Evolutionary conservation across 2,797 vertebrate species (phyloP).

Genomic region (Lacerta viridis): DNA sequence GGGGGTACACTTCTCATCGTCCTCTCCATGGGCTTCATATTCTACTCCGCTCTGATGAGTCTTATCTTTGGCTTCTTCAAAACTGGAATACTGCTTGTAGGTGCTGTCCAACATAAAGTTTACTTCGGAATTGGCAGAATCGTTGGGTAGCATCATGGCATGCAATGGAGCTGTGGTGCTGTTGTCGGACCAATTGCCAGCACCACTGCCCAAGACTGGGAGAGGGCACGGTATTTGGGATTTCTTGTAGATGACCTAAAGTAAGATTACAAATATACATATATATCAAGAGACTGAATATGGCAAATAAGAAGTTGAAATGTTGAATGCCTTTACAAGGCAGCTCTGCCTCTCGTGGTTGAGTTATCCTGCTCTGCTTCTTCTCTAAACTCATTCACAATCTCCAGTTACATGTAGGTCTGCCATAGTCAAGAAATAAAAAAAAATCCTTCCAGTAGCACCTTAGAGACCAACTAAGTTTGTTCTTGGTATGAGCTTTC

Average conservation of each 20-base stretch:
- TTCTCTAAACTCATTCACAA: no score
- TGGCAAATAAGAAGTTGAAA: not conserved
- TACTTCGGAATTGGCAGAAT: constrained; percentile 73
- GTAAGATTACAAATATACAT: constrained; percentile 30
- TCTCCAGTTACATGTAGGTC: no score
- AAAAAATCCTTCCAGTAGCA: no score
- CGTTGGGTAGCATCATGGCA: constrained; percentile 79
- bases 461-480: no score
- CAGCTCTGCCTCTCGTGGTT: no score
- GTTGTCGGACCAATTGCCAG: constrained; percentile 85
- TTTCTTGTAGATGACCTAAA: constrained; percentile 96
- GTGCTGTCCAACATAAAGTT: constrained; percentile 89
- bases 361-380: no score
- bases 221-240: constrained; percentile 93
- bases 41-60: constrained; percentile 78
- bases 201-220: constrained; percentile 81
- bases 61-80: constrained; percentile 69
- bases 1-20: constrained; percentile 89
- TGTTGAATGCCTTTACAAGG: not conserved
- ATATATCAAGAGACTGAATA: not conserved
- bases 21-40: constrained; percentile 81
- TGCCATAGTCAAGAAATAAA: no score
- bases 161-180: constrained; percentile 83
- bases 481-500: no score
- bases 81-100: constrained; percentile 74